Evolutionary conservation across 2,888 invertebrate species (phyloP).

Genomic region (Folsomia candida): DNA sequence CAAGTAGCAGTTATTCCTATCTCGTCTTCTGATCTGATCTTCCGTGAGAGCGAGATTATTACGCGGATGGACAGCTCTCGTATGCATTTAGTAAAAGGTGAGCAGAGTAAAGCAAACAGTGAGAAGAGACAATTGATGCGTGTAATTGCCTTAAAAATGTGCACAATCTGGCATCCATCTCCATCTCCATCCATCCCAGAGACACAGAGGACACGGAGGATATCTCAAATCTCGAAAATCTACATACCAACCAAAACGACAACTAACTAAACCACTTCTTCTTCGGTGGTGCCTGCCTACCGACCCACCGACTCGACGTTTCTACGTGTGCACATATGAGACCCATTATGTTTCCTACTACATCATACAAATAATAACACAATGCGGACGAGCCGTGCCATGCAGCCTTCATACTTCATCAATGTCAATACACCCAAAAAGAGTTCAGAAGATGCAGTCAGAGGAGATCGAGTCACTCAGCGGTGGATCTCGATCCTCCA

Average conservation of each 20-base stretch:
- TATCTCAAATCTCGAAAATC: background rate
- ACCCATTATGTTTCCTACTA: too few relatives aligned
- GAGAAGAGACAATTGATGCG: conserved; percentile 10
- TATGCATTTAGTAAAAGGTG: background rate
- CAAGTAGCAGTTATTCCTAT: too few relatives aligned
- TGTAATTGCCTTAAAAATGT: conserved; percentile 19
- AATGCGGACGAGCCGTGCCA: too few relatives aligned
- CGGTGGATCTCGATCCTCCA: too few relatives aligned
- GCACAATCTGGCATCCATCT: conserved; percentile 1
- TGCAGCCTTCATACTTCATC: background rate
- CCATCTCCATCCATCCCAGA: background rate
- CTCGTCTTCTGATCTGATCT: too few relatives aligned
- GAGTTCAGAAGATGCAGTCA: background rate
- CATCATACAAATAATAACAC: too few relatives aligned
- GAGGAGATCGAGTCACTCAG: background rate
- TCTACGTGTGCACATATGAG: too few relatives aligned
- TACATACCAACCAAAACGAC: background rate
- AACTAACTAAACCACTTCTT: background rate
- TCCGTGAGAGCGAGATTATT: too few relatives aligned
- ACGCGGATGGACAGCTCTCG: background rate
- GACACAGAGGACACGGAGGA: background rate
- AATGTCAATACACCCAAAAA: conserved; percentile 6
- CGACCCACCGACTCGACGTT: too few relatives aligned
- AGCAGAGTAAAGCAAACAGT: background rate
- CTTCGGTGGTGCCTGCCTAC: too few relatives aligned